A percentile compares a stretch with the other conserved stretches of the same genome.
phyloP scores from a whole-genome alignment of 2,888 invertebrate species.

The Mystacides longicornis region DNA sequence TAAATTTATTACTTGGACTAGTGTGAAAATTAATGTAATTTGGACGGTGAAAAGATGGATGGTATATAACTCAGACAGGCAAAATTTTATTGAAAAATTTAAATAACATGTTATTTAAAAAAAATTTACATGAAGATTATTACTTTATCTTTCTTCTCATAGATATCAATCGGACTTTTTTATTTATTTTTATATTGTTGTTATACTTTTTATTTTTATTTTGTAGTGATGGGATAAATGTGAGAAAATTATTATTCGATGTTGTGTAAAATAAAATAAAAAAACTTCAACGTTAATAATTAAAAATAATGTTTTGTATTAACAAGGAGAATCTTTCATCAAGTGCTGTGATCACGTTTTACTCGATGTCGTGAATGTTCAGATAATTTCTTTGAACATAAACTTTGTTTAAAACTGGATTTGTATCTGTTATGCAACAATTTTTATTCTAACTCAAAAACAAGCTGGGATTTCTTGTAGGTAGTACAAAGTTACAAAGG shows the following conservation, averaged over 20 bases:
- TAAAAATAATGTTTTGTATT: slow-evolving; percentile 2
- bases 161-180: too few species aligned
- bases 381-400: slow-evolving; percentile 3
- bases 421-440: background rate
- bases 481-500: too few species aligned
- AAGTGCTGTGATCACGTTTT: slow-evolving; percentile 27
- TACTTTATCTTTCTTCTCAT: too few species aligned
- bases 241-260: slow-evolving; percentile 3
- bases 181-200: background rate
- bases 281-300: background rate
- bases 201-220: background rate
- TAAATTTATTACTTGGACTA: too few species aligned
- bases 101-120: too few species aligned
- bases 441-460: too few species aligned
- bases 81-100: too few species aligned
- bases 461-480: too few species aligned
- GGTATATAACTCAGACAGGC: too few species aligned
- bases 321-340: slow-evolving; percentile 18
- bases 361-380: slow-evolving; percentile 5
- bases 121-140: too few species aligned
- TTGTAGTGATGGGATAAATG: slow-evolving; percentile 6
- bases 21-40: too few species aligned
- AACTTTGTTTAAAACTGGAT: background rate
- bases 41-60: too few species aligned
- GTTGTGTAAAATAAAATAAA: slow-evolving; percentile 1